Evolutionary conservation across 2,113 vertebrate genomes (phyloP), one percentile per base, ranked within the genome.

Genomic region (Ciconia maguari): DNA sequence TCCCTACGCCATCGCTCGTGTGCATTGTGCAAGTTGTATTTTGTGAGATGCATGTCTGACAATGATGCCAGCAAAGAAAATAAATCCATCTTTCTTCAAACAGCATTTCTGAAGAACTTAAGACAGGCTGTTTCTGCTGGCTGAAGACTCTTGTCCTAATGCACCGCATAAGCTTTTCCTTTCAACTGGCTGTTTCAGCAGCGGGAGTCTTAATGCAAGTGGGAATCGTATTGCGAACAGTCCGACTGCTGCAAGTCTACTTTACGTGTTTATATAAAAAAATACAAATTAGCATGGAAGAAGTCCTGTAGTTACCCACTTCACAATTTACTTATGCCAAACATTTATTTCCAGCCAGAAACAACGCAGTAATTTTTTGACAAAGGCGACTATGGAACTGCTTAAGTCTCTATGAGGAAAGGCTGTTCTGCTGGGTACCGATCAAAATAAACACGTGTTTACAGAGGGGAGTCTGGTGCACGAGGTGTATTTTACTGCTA

Each of bases 271-370:
- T 44, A 61, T 22, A 26, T 51, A 30, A 68, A 92, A 38, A 93
- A 87, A 25, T 44, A 90, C 27, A 86, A 89, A 93, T 83, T 89
- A 85, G 36, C 49, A 32, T 26, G 72, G 76, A 93, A 97, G 78
- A 88, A 81, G 94, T 83, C 48, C 90, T 95, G 58, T 86, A 87
- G 66, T 87, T 87, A 66, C 48, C 25, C 72, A 74, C 88, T 88
- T 88, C 26, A 58, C n/a, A 65, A 68, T 94, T 90, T 87, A 76
- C 30, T 84, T 60, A 44, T 74, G 62, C 68, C 46, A 96, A 92
- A 83, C 10, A 84, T 75, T 87, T 84, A 11, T 74, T 90, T 76
- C 41, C 65, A 74, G 32, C 58, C 57, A 79, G 64, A 72, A 83
- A 42, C 44, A 81, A 14, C 69, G 29, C 8, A 17, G 65, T 6